Percentiles rank a stretch among this genome's conserved stretches.
Evolutionary conservation across 2,888 invertebrate species (phyloP).

Genomic region (Chironomus riparius): DNA sequence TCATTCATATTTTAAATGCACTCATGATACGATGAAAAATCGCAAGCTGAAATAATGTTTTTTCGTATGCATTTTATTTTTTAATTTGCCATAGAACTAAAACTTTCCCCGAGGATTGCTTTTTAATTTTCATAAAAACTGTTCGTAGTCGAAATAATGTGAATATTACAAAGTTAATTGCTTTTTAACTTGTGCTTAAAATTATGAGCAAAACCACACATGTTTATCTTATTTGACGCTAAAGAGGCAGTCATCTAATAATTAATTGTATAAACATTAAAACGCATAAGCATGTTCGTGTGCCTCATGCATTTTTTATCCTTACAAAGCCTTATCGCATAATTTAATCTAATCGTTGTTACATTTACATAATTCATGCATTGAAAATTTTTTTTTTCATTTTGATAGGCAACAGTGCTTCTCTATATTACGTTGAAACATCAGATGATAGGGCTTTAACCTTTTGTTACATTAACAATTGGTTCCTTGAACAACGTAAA

Average conservation of each 20-base stretch:
- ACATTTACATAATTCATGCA: background rate
- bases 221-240: background rate
- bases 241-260: background rate
- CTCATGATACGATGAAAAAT: background rate
- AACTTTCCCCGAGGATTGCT: background rate
- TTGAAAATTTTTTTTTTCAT: background rate
- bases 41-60: background rate
- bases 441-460: background rate
- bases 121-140: background rate
- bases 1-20: background rate
- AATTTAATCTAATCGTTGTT: background rate
- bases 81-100: background rate
- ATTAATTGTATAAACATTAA: background rate
- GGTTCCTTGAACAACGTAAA: too few species aligned
- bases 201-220: background rate
- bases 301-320: background rate
- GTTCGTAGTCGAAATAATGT: background rate
- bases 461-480: too few species aligned
- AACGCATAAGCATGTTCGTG: background rate
- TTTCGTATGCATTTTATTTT: background rate
- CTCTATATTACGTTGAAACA: background rate
- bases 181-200: background rate
- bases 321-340: too few species aligned
- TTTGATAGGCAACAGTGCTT: background rate
- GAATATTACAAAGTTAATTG: slow-evolving; percentile 3